Percentiles rank a stretch among this genome's conserved stretches.
These are phyloP conservation scores for Cyclophora albipunctata DNA, from an alignment of 2,888 invertebrate genomes.

Conservation along the genomic window DNA sequence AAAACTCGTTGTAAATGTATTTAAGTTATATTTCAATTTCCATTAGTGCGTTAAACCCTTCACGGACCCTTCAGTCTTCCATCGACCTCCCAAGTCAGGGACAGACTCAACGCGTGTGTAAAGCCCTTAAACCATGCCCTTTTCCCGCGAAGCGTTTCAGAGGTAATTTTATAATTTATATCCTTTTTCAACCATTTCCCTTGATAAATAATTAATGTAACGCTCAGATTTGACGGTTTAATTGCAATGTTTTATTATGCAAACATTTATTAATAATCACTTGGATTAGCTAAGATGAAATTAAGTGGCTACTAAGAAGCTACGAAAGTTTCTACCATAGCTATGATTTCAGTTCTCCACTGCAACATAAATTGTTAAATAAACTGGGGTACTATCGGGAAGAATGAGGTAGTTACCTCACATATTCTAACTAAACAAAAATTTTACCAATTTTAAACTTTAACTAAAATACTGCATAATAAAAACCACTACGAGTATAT, in stretches of 20 bases:
- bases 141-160: conserved; percentile 61
- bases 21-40: too few relatives aligned
- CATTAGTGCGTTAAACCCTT: too few relatives aligned
- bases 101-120: conserved; percentile 35
- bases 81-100: conserved; percentile 13
- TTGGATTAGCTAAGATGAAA: conserved; percentile 33
- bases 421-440: too few relatives aligned
- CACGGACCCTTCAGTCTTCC: conserved; percentile 5
- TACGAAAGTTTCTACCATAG: background rate
- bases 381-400: too few relatives aligned
- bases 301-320: conserved; percentile 11
- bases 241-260: conserved; percentile 27
- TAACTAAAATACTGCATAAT: too few relatives aligned
- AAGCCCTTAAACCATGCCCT: conserved; percentile 54
- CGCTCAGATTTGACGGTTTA: conserved; percentile 50
- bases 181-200: conserved; percentile 68
- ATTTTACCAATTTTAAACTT: too few relatives aligned
- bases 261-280: too few relatives aligned
- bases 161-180: conserved; percentile 66
- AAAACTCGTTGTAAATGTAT: too few relatives aligned
- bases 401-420: too few relatives aligned
- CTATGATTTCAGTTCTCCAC: conserved; percentile 4
- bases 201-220: conserved; percentile 62
- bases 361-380: too few relatives aligned
- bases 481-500: too few relatives aligned